phyloP scores from a whole-genome alignment of 2,113 vertebrate species.

The Clarias macrocephalus region DNA sequence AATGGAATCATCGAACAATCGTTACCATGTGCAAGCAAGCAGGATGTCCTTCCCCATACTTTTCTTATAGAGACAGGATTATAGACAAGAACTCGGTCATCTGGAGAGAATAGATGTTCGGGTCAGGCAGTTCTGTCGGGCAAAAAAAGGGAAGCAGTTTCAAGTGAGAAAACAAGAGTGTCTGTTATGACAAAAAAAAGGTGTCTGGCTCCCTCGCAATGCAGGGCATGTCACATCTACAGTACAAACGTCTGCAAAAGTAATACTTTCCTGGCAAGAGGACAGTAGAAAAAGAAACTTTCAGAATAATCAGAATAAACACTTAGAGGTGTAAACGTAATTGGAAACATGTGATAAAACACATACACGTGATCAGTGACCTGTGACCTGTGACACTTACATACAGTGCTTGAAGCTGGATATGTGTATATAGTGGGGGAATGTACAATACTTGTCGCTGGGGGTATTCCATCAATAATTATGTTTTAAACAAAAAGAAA shows the following conservation, averaged over 20 bases:
- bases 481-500: no score
- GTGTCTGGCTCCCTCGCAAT: constrained; percentile 60
- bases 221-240: constrained; percentile 39
- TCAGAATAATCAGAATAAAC: neutral
- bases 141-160: constrained; percentile 23
- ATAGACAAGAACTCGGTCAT: constrained; percentile 34
- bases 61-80: constrained; percentile 31
- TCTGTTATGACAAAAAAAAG: constrained; percentile 29
- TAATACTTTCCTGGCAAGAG: constrained; percentile 1
- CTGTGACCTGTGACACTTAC: no score
- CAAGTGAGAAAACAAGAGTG: constrained; percentile 2
- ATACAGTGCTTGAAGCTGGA: no score
- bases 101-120: constrained; percentile 30
- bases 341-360: no score
- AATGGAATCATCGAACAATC: constrained; percentile 16
- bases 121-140: constrained; percentile 36
- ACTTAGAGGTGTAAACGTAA: no score
- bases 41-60: constrained; percentile 30
- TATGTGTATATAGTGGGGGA: no score
- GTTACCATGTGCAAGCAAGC: constrained; percentile 11
- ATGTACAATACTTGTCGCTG: no score
- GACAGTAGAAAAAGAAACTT: neutral
- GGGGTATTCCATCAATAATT: no score
- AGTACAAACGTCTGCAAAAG: constrained; percentile 31
- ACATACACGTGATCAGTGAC: no score